A percentile compares a stretch with the other conserved stretches of the same genome.
Conservation (phyloP, 2,888 invertebrate species). For the Synergus laeviventris region DNA sequence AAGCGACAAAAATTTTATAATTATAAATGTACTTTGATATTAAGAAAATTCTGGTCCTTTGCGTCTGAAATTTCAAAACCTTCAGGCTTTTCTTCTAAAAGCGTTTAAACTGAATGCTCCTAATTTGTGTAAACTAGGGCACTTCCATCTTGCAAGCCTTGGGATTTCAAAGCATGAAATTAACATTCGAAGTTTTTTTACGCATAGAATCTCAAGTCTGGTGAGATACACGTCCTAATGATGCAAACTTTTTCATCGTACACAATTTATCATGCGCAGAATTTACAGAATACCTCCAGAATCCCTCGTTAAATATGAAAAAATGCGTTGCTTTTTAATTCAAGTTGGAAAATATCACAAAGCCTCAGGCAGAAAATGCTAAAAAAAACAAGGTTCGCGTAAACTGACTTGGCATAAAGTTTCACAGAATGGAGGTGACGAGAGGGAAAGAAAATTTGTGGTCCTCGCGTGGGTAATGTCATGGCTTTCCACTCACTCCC, state of each 20-base stretch:
- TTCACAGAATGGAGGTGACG: conserved; percentile 16
- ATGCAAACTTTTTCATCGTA: conserved; percentile 29
- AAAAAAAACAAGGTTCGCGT: not conserved
- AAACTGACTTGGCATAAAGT: conserved; percentile 13
- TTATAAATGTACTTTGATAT: too few relatives aligned
- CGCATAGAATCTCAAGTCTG: not conserved
- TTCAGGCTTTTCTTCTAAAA: not conserved
- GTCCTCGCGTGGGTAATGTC: not conserved
- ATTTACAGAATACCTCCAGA: not conserved
- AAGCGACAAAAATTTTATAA: too few relatives aligned
- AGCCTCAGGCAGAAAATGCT: not conserved
- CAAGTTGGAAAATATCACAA: conserved; percentile 1
- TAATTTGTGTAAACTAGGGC: conserved; percentile 27
- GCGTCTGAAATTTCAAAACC: not conserved
- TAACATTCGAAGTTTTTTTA: conserved; percentile 26
- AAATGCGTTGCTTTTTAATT: conserved; percentile 28
- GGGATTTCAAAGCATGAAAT: conserved; percentile 17
- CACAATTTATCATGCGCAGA: not conserved
- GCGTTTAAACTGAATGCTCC: conserved; percentile 18
- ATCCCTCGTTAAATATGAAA: conserved; percentile 19
- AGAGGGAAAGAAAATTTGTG: conserved; percentile 7
- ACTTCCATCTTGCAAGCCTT: conserved; percentile 2
- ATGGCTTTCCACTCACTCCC: not conserved
- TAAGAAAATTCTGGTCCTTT: too few relatives aligned
- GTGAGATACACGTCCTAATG: conserved; percentile 28